A percentile compares a stretch with the other conserved stretches of the same genome.
Conservation (phyloP, 2,797 vertebrate species). For the Alectoris magna region DNA sequence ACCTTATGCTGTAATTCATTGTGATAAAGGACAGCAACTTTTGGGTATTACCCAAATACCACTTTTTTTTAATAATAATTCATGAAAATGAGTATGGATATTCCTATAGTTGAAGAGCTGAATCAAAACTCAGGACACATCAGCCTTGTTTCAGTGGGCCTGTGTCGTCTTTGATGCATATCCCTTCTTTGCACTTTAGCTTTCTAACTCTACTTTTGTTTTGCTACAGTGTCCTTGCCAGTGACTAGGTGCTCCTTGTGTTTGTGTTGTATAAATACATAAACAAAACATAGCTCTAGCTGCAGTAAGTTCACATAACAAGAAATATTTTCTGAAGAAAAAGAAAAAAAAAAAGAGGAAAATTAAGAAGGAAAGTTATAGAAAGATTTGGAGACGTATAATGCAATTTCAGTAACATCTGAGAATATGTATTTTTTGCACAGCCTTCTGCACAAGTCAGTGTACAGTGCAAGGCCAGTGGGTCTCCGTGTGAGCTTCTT, state of each 20-base stretch:
- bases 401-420: neutral
- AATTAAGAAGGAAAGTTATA: neutral
- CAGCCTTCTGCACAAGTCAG: neutral
- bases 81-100: neutral
- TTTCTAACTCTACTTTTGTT: conserved; percentile 14
- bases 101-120: neutral
- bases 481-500: accelerated
- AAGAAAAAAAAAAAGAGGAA: neutral
- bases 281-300: neutral
- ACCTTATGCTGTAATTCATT: neutral
- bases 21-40: neutral
- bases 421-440: neutral
- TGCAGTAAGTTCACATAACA: neutral
- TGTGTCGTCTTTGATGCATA: neutral
- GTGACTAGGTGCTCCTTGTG: neutral
- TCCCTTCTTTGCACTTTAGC: neutral
- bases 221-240: neutral
- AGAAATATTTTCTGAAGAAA: neutral
- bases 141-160: neutral
- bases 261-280: neutral
- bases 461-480: neutral
- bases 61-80: neutral
- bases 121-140: neutral
- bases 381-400: neutral
- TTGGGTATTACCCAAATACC: neutral